These are phyloP conservation scores for Bambusicola thoracicus DNA, from an alignment of 2,113 vertebrate species.

Conservation along the genomic window DNA sequence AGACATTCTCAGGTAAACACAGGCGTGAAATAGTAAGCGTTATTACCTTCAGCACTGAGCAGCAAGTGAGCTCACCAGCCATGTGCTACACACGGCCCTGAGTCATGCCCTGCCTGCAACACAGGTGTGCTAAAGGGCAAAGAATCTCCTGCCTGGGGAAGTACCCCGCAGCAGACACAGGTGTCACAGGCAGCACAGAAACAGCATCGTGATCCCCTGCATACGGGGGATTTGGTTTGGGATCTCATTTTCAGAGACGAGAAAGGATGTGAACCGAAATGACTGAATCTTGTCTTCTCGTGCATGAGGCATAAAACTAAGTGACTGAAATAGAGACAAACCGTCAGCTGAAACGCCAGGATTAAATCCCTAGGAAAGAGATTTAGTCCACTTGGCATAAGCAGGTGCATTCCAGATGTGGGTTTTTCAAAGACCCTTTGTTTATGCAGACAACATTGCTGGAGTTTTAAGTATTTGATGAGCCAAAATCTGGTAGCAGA, in stretches of 20 bases:
- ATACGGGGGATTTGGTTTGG: not conserved
- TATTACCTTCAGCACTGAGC: not conserved
- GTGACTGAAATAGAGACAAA: conserved; percentile 1
- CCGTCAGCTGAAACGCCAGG: not conserved
- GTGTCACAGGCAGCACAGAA: not conserved
- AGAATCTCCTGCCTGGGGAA: not conserved
- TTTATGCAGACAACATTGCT: conserved; percentile 31
- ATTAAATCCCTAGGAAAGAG: not conserved
- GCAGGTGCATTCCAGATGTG: conserved; percentile 42
- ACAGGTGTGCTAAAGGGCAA: not conserved
- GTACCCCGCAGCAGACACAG: not conserved
- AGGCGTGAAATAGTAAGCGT: not conserved
- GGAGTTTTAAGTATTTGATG: not conserved
- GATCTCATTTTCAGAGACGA: not conserved
- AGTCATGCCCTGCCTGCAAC: not conserved
- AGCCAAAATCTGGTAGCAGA: not conserved
- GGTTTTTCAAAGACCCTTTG: conserved; percentile 19
- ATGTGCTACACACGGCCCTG: not conserved
- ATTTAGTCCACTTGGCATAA: conserved; percentile 40
- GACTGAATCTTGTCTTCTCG: not conserved
- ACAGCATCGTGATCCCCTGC: accelerated
- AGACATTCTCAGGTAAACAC: not conserved
- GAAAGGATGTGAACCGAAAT: not conserved
- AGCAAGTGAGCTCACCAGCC: not conserved
- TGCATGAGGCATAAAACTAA: conserved; percentile 11